phyloP scores from a whole-genome alignment of 2,113 vertebrate genomes.

The Psilopogon haemacephalus region DNA sequence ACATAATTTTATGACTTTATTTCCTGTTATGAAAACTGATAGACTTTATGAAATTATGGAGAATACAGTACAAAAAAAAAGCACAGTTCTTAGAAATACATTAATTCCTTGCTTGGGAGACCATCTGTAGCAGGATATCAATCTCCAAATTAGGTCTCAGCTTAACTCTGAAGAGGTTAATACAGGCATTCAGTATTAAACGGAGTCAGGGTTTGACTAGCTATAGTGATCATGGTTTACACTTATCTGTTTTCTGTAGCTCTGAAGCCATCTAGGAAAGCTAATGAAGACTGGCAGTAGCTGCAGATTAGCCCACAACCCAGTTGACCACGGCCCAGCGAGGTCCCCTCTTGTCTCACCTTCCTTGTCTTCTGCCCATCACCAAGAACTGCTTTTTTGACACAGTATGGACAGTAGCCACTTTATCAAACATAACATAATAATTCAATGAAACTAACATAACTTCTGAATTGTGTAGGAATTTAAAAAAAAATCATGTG shows the following conservation, averaged over 20 bases:
- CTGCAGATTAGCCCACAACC: neutral
- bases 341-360: neutral
- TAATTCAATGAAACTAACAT: rapidly evolving
- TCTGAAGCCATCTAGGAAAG: neutral
- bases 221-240: neutral
- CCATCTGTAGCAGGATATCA: neutral
- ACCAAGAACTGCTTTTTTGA: neutral
- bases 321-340: neutral
- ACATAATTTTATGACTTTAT: neutral
- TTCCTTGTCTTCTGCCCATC: neutral
- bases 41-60: neutral
- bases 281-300: neutral
- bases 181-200: neutral
- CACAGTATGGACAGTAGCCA: neutral
- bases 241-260: neutral
- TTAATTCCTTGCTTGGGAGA: neutral
- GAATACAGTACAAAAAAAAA: neutral
- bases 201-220: neutral
- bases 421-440: neutral
- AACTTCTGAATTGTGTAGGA: neutral
- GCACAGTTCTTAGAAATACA: neutral
- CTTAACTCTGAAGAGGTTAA: neutral
- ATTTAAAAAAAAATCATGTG: neutral
- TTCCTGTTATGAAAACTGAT: neutral
- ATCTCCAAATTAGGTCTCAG: neutral